These are phyloP conservation scores for Vidua chalybeata DNA, from an alignment of 2,113 vertebrate genomes.

Conservation along the genomic window DNA sequence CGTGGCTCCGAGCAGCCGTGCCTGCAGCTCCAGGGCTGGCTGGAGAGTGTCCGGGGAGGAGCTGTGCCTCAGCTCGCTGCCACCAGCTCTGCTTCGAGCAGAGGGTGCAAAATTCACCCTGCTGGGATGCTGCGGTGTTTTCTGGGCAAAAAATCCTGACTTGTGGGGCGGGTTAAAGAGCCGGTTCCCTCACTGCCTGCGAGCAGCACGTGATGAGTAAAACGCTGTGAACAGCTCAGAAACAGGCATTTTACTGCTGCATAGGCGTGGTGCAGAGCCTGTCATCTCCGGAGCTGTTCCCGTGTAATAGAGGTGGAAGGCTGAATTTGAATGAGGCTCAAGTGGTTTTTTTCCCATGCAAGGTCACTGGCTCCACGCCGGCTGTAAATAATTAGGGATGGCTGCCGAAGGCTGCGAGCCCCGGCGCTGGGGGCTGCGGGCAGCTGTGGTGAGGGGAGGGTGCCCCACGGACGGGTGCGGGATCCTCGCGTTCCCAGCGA, in stretches of 20 bases:
- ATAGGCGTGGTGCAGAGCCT: constrained; percentile 57
- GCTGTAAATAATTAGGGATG: constrained; percentile 28
- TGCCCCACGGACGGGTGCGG: fast-evolving
- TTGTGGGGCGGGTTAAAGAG: neutral
- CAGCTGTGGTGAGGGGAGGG: neutral
- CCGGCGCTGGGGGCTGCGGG: neutral
- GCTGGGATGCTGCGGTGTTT: neutral
- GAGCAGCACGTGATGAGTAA: constrained; percentile 32
- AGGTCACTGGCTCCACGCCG: constrained; percentile 7
- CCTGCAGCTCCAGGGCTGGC: neutral
- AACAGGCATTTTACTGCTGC: constrained; percentile 34
- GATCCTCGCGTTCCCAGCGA: neutral
- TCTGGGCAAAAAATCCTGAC: neutral
- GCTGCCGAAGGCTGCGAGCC: neutral
- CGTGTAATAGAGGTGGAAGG: constrained; percentile 43
- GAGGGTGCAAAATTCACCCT: neutral
- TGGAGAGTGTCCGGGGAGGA: neutral
- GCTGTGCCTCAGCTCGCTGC: neutral
- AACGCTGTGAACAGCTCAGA: constrained; percentile 37
- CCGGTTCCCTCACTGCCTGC: neutral
- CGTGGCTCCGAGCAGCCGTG: neutral
- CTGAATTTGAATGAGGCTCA: constrained; percentile 53
- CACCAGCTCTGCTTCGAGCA: neutral
- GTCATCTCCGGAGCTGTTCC: constrained; percentile 42
- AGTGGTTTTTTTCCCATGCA: constrained; percentile 15